phyloP scores from a whole-genome alignment of 2,888 invertebrate genomes.

The Axea sp. region DNA sequence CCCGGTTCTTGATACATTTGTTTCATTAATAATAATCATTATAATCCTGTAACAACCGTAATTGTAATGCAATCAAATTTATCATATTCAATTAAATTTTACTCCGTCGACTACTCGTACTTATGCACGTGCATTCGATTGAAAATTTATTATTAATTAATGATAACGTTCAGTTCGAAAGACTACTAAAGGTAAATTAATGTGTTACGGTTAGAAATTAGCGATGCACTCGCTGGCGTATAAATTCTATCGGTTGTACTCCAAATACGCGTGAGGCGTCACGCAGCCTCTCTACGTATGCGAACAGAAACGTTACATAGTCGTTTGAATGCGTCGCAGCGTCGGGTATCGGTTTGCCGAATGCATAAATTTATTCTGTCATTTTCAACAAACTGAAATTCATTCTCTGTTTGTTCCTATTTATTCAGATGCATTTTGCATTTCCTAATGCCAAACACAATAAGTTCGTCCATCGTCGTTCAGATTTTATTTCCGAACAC shows the following conservation, averaged over 20 bases:
- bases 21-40: slow-evolving; percentile 5
- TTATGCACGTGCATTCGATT: background rate
- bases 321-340: slow-evolving; percentile 33
- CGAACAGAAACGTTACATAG: slow-evolving; percentile 42
- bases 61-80: slow-evolving; percentile 28
- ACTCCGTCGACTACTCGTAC: background rate
- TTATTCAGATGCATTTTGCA: slow-evolving; percentile 11
- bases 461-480: too few relatives aligned
- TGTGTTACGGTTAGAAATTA: slow-evolving; percentile 65
- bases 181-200: slow-evolving; percentile 42
- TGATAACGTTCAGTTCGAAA: slow-evolving; percentile 24
- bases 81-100: slow-evolving; percentile 29
- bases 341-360: slow-evolving; percentile 45
- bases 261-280: slow-evolving; percentile 58
- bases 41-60: slow-evolving; percentile 13
- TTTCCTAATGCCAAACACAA: too few relatives aligned
- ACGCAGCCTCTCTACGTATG: slow-evolving; percentile 33
- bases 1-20: slow-evolving; percentile 4
- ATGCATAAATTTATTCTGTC: slow-evolving; percentile 48
- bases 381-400: slow-evolving; percentile 57
- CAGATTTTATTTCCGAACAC: too few relatives aligned
- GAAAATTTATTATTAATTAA: slow-evolving; percentile 36
- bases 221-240: slow-evolving; percentile 66
- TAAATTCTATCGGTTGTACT: slow-evolving; percentile 61
- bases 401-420: slow-evolving; percentile 40